These are phyloP conservation scores for Anthoscopus minutus DNA, from an alignment of 2,113 vertebrate genomes.

Conservation along the genomic window DNA sequence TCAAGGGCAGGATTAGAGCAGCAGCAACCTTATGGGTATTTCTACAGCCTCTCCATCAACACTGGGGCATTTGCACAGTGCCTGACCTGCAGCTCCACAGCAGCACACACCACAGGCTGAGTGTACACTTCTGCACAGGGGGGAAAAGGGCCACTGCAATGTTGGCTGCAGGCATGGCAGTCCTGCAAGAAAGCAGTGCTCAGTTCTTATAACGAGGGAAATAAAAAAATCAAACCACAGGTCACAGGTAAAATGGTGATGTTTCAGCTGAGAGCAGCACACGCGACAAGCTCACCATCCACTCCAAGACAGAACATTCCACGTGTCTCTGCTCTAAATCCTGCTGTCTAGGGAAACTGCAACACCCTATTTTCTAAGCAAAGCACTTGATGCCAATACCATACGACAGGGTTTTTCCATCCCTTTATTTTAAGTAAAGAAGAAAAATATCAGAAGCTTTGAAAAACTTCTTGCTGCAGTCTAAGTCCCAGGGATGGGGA, in stretches of 20 bases:
- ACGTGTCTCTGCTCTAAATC: not conserved
- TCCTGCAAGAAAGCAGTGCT: not conserved
- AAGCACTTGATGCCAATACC: not conserved
- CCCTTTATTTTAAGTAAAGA: not conserved
- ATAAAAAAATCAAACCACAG: not conserved
- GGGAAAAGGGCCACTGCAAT: not conserved
- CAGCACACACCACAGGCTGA: not conserved
- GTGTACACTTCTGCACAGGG: not conserved
- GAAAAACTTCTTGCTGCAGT: not conserved
- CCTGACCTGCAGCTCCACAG: not conserved
- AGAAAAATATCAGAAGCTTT: not conserved
- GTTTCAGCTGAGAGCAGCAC: not conserved
- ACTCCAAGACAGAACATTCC: not conserved
- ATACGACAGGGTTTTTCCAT: not conserved
- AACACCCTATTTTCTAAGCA: not conserved
- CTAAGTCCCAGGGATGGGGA: not conserved
- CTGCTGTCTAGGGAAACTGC: not conserved
- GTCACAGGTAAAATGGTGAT: not conserved
- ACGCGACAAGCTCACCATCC: not conserved
- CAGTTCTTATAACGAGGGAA: not conserved
- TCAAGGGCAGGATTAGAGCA: slow-evolving; percentile 1
- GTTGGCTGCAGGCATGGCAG: fast-evolving
- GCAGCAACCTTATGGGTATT: not conserved
- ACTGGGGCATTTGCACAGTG: not conserved
- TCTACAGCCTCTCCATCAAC: not conserved